phyloP scores from a whole-genome alignment of 2,888 invertebrate species.

The Sarcophaga variegata region DNA sequence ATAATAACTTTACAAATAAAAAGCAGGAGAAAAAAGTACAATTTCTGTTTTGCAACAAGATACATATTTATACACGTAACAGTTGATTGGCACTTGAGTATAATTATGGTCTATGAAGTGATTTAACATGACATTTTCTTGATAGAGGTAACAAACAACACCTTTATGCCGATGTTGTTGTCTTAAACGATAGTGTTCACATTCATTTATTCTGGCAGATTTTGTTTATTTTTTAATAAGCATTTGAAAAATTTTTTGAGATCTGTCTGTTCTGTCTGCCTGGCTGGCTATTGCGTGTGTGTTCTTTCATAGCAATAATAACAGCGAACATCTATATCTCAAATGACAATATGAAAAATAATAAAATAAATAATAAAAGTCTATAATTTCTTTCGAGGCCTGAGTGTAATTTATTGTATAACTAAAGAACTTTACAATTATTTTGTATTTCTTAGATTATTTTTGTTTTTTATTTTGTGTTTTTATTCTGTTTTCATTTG shows the following conservation, averaged over 20 bases:
- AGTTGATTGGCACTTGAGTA: slow-evolving; percentile 50
- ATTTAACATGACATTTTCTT: slow-evolving; percentile 64
- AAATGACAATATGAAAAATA: neutral
- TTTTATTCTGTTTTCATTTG: slow-evolving; percentile 5
- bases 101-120: slow-evolving; percentile 56
- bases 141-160: slow-evolving; percentile 39
- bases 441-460: neutral
- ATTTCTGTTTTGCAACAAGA: neutral
- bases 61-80: neutral
- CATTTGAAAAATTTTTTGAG: neutral
- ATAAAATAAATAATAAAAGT: neutral
- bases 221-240: slow-evolving; percentile 3
- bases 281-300: neutral
- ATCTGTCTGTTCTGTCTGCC: neutral
- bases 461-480: slow-evolving; percentile 2
- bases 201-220: slow-evolving; percentile 8
- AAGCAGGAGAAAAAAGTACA: neutral
- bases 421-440: neutral
- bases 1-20: neutral
- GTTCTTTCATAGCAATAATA: neutral
- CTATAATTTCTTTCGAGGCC: neutral
- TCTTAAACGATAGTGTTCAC: neutral
- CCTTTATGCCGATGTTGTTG: slow-evolving; percentile 1
- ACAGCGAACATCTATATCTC: neutral
- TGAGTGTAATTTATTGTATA: neutral